Base-by-base conservation (phyloP, 2,888 invertebrate genomes). In the Mythimna vitellina region DNA sequence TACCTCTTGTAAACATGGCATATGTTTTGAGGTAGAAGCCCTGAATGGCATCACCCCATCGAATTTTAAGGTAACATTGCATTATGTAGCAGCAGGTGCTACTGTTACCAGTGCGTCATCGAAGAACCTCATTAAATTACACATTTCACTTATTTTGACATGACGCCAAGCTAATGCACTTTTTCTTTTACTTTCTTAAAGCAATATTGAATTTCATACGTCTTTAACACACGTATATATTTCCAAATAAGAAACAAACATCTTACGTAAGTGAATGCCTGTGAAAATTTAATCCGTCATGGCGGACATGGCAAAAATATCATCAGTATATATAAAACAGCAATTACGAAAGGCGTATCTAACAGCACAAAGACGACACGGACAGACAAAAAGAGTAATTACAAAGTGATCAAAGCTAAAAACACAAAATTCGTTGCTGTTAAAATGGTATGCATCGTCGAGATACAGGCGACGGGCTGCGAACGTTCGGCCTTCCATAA, bases 401-500 rank as follows among this genome's bases (percentile, higher is more conserved):
- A 80, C 66, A 80, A 77, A 73, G 70, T 77, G 78, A 80, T 80
- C 80, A 80, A 73, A 73, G 77, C 38, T 57, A 62, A 69, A 73
- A 78, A 73, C 68, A 71, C 61, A 46, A 76, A 76, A 78, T 78
- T 71, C 56, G 56, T 70, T 57, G 61, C 38, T 80, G 80, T 56
- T 80, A 51, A 56, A 80, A 80, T 62, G 78, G 73, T 70, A 80
- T 80, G 80, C 79, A 76, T 72, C 70, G 69, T 42, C 22, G 58
- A 54, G 65, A 73, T 77, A 73, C 67, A 71, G 42, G 38, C 32
- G 17, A 62, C 25, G 46, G 46, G 46, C 58, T 42, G 66, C 76
- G 60, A 83, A 81, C 70, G 68, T 66, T 72, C 78, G 81, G 81
- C 83, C 82, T 88, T 87, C 84, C 78, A 84, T 82, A 86, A 86